Base-by-base conservation (phyloP, 2,888 invertebrate species). In the Cryptus viduatorius region DNA sequence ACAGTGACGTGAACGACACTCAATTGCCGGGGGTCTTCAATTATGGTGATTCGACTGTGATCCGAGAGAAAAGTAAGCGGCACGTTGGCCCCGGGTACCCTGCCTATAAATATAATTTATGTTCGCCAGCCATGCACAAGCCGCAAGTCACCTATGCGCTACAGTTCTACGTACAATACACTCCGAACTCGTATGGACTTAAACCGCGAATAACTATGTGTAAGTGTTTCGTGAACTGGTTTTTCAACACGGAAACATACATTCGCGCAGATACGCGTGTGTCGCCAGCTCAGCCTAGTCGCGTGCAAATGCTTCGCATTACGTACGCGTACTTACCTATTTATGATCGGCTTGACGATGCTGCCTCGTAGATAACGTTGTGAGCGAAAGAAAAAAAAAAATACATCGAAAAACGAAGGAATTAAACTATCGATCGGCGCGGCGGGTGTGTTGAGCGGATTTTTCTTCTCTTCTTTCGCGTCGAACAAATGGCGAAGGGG, bases 231-330 rank as follows among this genome's bases (percentile, higher is more conserved):
- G 37, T 14, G 42, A 31, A 65, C 65, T 29, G 44, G 37, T 53
- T 59, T 56, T 10, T 8, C 42, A 16, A 31, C 48, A 44, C 10
- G 8, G 68, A 48, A 16, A 61, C 46, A 19, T 59, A 8, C 37
- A 46, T 46, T 19, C n/a, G 29, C 19, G 56, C 14, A 48, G 42
- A 65, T 50, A 64, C 59, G 50, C 67, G 75, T 73, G 73, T 59
- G 71, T 50, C 24, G 44, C 48, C 65, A 14, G 64, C n/a, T 46
- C 44, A 31, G 24, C 19, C 46, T 37, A 50, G 65, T 88, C 82
- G 88, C 88, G 88, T 88, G 88, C 88, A 83, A 87, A 87, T 78
- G 79, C 85, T 86, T 85, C 84, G 79, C 82, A 87, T 88, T 87
- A 88, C 83, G 73, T 84, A 84, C 81, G 82, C 81, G 86, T 83